phyloP scores from a whole-genome alignment of 2,888 invertebrate species.

The Drosophila limbata region DNA sequence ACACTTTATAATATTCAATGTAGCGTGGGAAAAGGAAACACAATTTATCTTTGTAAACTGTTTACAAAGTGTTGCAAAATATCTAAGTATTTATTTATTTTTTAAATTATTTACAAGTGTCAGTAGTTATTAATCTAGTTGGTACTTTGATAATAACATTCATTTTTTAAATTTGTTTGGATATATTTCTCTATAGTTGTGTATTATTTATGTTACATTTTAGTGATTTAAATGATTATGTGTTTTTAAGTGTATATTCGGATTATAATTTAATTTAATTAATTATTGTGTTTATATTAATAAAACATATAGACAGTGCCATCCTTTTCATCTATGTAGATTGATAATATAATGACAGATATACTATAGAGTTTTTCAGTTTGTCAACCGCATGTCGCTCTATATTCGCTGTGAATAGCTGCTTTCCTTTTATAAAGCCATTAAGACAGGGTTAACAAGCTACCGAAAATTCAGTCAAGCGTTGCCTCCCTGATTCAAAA shows the following conservation, averaged over 20 bases:
- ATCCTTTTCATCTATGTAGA: too few species aligned
- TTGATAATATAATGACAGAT: background rate
- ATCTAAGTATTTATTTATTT: background rate
- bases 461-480: conserved; percentile 54
- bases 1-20: background rate
- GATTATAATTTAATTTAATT: too few species aligned
- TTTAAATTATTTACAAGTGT: background rate
- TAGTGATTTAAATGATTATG: too few species aligned
- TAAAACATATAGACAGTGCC: too few species aligned
- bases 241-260: too few species aligned
- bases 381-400: background rate
- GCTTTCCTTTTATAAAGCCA: conserved; percentile 44
- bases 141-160: background rate
- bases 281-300: too few species aligned
- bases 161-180: too few species aligned
- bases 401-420: background rate
- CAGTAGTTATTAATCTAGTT: background rate
- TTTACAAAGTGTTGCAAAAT: background rate
- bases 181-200: too few species aligned
- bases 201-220: too few species aligned
- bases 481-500: conserved; percentile 45
- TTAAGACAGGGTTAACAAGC: conserved; percentile 50
- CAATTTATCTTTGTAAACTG: background rate
- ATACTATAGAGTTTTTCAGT: background rate
- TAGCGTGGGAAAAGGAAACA: background rate